Base-by-base conservation (phyloP, 2,113 vertebrate species). In the Lamprotornis superbus region DNA sequence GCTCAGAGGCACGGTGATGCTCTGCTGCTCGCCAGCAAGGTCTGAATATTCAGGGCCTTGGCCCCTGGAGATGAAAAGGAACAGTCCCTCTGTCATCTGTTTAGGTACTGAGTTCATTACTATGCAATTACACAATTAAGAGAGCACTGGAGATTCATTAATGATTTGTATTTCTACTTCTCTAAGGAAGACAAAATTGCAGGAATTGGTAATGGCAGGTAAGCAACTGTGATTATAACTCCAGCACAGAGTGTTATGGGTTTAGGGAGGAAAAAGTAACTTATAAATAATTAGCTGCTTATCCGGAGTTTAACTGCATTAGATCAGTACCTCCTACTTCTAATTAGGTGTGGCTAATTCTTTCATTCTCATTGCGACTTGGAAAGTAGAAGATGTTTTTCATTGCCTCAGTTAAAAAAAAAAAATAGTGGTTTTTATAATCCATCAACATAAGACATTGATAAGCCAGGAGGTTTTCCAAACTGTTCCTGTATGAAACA, bases 1-100 rank as follows among this genome's bases (percentile, higher is more conserved):
- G 9, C 46, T 82, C 0, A 0, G 37, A 28, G 27, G 53, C 42
- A 83, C 19, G 1, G 1, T 3, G 18, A 50, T 47, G 13, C 27
- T 42, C 69, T 89, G 46, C 30, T 67, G 50, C 56, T 28, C 67
- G 19, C 40, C 86, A 86, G 33, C 19, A n/a, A 49, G 9, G 27
- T 13, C 50, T 78, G 46, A 70, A 39, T 75, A 49, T 53, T 42
- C 47, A 53, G 30, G 16, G 70, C 33, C n/a, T 83, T 76, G 44
- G 39, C 30, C 40, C 16, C 59, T 33, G 30, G 33, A 80, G n/a
- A 80, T 11, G 23, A 64, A 61, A 89, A 19, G 28, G 40, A 75
- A 33, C 63, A 85, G 28, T 17, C 21, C 56, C 37, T 68, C 37
- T 40, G 15, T 69, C 50, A 71, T 60, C 70, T 80, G 9, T 64